Base-by-base conservation (phyloP, 1,140 invertebrate genomes). In the Battus philenor region DNA sequence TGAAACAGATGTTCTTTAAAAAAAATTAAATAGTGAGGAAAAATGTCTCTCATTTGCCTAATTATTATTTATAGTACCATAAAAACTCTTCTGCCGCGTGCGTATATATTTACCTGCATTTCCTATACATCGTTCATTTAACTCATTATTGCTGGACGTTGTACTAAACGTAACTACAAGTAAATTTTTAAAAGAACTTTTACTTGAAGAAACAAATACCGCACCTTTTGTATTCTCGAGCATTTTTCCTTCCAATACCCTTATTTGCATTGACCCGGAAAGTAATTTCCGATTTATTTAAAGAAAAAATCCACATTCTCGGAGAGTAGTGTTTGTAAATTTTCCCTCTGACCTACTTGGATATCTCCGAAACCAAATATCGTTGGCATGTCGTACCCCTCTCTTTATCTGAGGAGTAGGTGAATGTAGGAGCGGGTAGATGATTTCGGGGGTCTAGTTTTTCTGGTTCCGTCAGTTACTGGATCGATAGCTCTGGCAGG, bases 341-440 rank as follows among this genome's bases (percentile, higher is more conserved):
- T 80, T 81, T 83, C 75, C 76, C 60, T 80, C 65, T 83, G 79
- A 83, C 79, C 79, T 83, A 83, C 72, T 83, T 83, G 79, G 55
- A 63, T 53, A 67, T 70, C 61, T 68, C 55, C 48, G 46, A 39
- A 39, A 46, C 76, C 73, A 72, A 52, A 50, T 47, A 45, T 50
- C 11, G 30, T 47, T 60, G 79, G 56, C 22, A 71, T 50, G 22
- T 71, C 60, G 45, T 59, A 48, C 43, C 58, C 54, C 65, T 59
- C 54, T 49, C 43, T 41, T 45, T 60, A 47, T 55, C 57, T 29
- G 27, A 47, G 50, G 33, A 52, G 47, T 49, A 27, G 46, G 55
- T 52, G 53, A 51, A 41, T 55, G 60, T 50, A 56, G 68, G 54
- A 48, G 31, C 31, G 43, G 54, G 45, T 43, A 59, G 57, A 56